A percentile compares a stretch with the other conserved stretches of the same genome.
Conservation (phyloP, 2,888 invertebrate genomes). For the Papilio demoleus region DNA sequence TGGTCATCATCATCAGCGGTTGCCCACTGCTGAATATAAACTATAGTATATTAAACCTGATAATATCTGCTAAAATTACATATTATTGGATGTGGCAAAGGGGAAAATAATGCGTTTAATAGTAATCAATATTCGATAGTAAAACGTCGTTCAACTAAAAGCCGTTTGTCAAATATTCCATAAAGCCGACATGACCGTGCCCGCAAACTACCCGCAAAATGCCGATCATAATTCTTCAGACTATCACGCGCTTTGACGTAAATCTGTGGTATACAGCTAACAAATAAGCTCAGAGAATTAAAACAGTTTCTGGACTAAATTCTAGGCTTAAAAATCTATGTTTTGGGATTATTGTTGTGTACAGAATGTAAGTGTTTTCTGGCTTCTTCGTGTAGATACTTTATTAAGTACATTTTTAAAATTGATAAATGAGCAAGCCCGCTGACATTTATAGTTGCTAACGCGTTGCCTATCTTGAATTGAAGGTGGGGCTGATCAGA, state of each 20-base stretch:
- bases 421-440: too few species aligned
- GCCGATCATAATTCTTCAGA: constrained; percentile 65
- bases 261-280: constrained; percentile 60
- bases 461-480: too few species aligned
- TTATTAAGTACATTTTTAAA: too few species aligned
- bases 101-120: constrained; percentile 9
- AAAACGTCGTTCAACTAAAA: constrained; percentile 12
- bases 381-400: too few species aligned
- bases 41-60: too few species aligned
- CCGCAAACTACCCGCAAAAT: constrained; percentile 58
- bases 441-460: too few species aligned
- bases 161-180: constrained; percentile 26
- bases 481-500: too few species aligned
- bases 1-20: too few species aligned
- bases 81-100: background rate
- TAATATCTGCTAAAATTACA: background rate
- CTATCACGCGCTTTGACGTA: constrained; percentile 68
- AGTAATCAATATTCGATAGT: constrained; percentile 5
- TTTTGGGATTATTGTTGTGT: too few species aligned
- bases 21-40: too few species aligned
- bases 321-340: background rate
- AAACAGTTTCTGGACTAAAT: background rate
- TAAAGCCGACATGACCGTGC: constrained; percentile 26
- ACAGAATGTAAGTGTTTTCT: too few species aligned
- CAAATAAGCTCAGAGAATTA: constrained; percentile 18